Conservation (phyloP, 37 sponge, comb jelly and placozoan species). For the Diacarnus erythraeanus region DNA sequence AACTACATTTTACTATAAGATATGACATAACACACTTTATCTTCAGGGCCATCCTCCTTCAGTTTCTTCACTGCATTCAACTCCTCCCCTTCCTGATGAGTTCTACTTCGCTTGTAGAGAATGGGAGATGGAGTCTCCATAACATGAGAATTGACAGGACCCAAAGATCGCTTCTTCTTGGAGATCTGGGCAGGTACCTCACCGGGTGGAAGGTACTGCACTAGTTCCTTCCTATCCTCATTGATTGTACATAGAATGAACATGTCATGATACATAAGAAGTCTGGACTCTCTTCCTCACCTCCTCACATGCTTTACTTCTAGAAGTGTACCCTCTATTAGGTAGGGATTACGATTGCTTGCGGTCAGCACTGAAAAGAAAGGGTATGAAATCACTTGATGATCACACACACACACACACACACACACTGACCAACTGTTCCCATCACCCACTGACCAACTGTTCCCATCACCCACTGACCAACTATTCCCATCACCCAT, state of each 20-base stretch:
- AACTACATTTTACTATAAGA: not conserved
- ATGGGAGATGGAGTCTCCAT: not conserved
- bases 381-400: not conserved
- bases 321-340: conserved; percentile 46
- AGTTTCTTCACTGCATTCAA: not conserved
- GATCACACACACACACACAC: not conserved
- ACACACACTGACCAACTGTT: too few relatives aligned
- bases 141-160: not conserved
- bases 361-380: conserved; percentile 43
- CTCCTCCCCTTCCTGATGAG: not conserved
- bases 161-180: conserved; percentile 27
- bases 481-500: too few relatives aligned
- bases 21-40: not conserved
- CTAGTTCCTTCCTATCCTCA: conserved; percentile 52
- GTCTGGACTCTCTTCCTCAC: conserved; percentile 9
- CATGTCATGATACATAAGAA: not conserved
- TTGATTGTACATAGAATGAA: not conserved
- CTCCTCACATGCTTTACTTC: conserved; percentile 81
- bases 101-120: not conserved
- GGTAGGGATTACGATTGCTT: conserved; percentile 41
- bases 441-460: too few relatives aligned
- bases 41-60: not conserved
- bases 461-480: too few relatives aligned
- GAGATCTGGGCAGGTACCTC: conserved; percentile 43
- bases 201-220: conserved; percentile 60